Base-by-base conservation (phyloP, 2,797 vertebrate genomes). In the Hippopotamyrus pictus region DNA sequence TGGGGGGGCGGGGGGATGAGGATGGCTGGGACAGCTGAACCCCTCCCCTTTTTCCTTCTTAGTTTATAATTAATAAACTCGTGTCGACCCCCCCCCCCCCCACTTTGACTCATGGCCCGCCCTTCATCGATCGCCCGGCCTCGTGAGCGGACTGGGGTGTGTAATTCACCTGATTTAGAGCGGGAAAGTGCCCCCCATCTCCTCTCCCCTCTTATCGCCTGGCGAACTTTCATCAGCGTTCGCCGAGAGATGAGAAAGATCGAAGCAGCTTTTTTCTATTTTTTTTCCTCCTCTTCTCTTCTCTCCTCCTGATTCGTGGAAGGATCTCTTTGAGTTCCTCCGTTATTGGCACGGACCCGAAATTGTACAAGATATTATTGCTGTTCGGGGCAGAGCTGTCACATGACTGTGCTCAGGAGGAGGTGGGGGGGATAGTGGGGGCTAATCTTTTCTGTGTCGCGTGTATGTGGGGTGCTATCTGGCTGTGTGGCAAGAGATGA, bases 81-180 rank as follows among this genome's bases (percentile, higher is more conserved):
- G 22, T 25, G 12, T 46, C 41, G 37, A 76, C 5, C 5, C 17
- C 11, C 41, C 50, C 11, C 12, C 50, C 50, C 83, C 22, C 46
- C 9, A 62, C n/a, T 25, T 3, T 29, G 84, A 29, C 50, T 53
- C 11, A 46, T 22, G 48, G 84, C 46, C 84, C 84, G 4, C 46
- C 12, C 46, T 25, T 29, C 22, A 53, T 86, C 25, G 84, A 86
- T 53, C 3, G 46, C 22, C 50, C 29, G 12, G 46, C 50, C 84
- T 0, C 0, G 50, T 59, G 85, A 89, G 88, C 89, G 2, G 53
- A 73, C 90, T 87, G 92, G 62, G 82, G 82, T 7, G 5, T 90
- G 85, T 87, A 83, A 91, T 90, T 92, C 53, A 65, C 84, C 62
- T 92, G 89, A 88, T 93, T 91, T 89, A 88, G 87, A 89, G 37